Conservation (phyloP, 1,140 invertebrate species). For the Drosophila tani region DNA sequence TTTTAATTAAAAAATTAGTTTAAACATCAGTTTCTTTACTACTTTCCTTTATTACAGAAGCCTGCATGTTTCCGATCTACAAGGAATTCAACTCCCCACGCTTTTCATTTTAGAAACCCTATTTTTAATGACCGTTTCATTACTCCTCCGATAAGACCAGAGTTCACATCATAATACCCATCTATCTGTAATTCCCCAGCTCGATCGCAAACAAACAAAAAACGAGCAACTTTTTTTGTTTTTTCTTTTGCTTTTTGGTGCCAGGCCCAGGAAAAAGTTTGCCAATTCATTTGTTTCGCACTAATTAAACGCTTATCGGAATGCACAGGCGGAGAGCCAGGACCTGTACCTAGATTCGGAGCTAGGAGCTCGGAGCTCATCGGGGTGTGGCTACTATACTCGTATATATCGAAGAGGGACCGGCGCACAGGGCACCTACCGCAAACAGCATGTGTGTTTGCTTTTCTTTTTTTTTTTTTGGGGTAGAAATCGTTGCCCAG, state of each 20-base stretch:
- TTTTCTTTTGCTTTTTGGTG: background rate
- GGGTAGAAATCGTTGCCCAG: constrained; percentile 71
- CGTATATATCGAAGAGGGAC: background rate
- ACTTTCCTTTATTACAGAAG: too few relatives aligned
- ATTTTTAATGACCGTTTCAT: constrained; percentile 1
- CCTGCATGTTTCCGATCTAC: background rate
- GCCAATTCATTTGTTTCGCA: constrained; percentile 56
- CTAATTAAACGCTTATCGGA: constrained; percentile 56
- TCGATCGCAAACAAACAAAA: constrained; percentile 10
- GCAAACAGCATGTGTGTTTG: constrained; percentile 13
- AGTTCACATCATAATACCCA: constrained; percentile 5
- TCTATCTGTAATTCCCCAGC: constrained; percentile 26
- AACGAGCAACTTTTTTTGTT: constrained; percentile 21
- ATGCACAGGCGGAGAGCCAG: constrained; percentile 18
- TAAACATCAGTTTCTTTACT: too few relatives aligned
- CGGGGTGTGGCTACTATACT: background rate
- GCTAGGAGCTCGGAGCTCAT: background rate
- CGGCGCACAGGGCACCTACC: constrained; percentile 9
- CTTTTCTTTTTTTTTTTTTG: constrained; percentile 25
- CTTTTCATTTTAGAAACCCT: background rate
- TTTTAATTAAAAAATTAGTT: too few relatives aligned
- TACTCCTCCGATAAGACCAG: background rate
- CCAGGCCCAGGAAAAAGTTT: constrained; percentile 26
- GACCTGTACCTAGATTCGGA: background rate
- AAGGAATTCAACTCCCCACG: background rate